Percentiles rank a stretch among this genome's conserved stretches.
Conservation (phyloP, 2,888 invertebrate genomes). For the Onthophagus sagittarius region DNA sequence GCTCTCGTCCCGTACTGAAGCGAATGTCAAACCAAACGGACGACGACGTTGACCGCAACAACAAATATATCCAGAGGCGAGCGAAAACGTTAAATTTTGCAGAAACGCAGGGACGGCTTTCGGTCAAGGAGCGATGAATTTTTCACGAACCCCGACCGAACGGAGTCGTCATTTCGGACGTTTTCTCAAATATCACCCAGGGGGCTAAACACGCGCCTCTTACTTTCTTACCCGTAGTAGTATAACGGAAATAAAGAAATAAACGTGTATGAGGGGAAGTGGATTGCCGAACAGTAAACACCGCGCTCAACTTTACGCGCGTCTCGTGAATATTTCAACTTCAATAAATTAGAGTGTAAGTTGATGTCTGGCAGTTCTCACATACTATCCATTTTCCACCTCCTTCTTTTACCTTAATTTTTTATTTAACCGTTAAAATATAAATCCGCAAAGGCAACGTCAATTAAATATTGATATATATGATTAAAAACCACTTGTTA, state of each 20-base stretch:
- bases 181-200: constrained; percentile 8
- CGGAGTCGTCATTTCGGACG: constrained; percentile 8
- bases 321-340: constrained; percentile 6
- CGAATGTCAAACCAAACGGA: background rate
- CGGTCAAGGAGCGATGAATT: constrained; percentile 12
- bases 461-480: no score
- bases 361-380: constrained; percentile 7
- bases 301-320: constrained; percentile 8
- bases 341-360: constrained; percentile 12
- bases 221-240: background rate
- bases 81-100: constrained; percentile 2
- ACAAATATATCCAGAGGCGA: background rate
- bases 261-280: background rate
- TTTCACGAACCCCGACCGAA: background rate
- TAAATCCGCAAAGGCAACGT: background rate
- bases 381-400: background rate
- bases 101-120: background rate
- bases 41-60: background rate
- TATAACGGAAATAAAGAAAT: background rate
- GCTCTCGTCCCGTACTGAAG: background rate
- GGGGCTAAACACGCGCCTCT: background rate
- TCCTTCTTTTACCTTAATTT: background rate
- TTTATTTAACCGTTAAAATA: background rate
- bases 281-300: constrained; percentile 6
- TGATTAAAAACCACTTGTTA: no score